Percentiles rank a stretch among this genome's conserved stretches.
Conservation (phyloP, 2,888 invertebrate species). For the Drosophila niveifrons region DNA sequence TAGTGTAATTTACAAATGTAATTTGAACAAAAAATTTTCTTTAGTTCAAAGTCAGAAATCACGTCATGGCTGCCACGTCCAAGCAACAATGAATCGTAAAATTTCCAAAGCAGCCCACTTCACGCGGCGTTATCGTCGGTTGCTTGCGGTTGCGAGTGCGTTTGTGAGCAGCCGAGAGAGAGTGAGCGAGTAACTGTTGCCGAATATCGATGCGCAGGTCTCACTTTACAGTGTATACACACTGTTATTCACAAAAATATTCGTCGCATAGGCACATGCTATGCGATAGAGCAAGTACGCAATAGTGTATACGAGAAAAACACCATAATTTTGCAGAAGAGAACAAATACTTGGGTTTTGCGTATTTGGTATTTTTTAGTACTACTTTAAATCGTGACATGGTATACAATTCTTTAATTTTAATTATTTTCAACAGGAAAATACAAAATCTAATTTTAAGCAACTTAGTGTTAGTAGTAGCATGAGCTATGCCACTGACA, state of each 20-base stretch:
- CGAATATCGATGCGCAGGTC: slow-evolving; percentile 34
- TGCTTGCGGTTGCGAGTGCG: slow-evolving; percentile 67
- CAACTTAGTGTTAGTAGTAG: not conserved
- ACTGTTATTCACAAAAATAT: slow-evolving; percentile 27
- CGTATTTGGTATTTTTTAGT: slow-evolving; percentile 53
- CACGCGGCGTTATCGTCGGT: slow-evolving; percentile 65
- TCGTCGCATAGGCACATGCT: slow-evolving; percentile 4
- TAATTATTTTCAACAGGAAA: not conserved
- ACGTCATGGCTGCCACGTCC: slow-evolving; percentile 86
- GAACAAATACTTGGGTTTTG: slow-evolving; percentile 24
- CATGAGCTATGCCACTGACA: not conserved
- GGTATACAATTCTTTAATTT: not conserved
- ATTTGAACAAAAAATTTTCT: slow-evolving; percentile 75
- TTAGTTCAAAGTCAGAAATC: slow-evolving; percentile 84
- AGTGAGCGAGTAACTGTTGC: slow-evolving; percentile 44
- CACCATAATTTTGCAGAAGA: slow-evolving; percentile 32
- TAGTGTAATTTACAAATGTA: slow-evolving; percentile 75
- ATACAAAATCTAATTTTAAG: not conserved
- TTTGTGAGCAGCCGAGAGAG: slow-evolving; percentile 45
- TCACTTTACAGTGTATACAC: slow-evolving; percentile 58
- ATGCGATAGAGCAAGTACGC: slow-evolving; percentile 36
- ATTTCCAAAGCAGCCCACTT: slow-evolving; percentile 74
- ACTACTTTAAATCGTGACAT: slow-evolving; percentile 8
- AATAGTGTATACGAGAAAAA: slow-evolving; percentile 20
- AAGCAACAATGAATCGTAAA: slow-evolving; percentile 85